phyloP scores from a whole-genome alignment of 2,797 vertebrate genomes.

The Streptopelia turtur region DNA sequence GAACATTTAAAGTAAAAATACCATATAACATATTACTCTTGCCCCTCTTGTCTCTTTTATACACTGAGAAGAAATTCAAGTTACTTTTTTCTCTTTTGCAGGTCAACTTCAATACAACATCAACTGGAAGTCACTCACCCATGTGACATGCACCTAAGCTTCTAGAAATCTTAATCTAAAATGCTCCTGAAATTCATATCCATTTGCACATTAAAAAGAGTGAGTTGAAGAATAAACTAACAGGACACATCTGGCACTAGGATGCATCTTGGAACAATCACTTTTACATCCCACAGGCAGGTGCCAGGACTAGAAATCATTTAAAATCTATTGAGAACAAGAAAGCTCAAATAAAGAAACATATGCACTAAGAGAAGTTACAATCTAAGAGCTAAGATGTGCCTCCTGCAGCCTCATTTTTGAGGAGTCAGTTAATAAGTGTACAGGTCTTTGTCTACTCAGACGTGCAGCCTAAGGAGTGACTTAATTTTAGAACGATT shows the following conservation, averaged over 20 bases:
- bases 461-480: constrained; percentile 70
- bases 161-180: constrained; percentile 73
- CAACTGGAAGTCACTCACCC: constrained; percentile 53
- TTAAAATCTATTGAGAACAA: constrained; percentile 54
- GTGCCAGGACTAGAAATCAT: constrained; percentile 29
- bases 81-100: constrained; percentile 64
- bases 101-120: constrained; percentile 66
- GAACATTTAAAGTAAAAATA: background rate
- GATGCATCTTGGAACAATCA: constrained; percentile 20
- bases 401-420: constrained; percentile 38
- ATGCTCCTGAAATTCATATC: constrained; percentile 63
- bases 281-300: constrained; percentile 25
- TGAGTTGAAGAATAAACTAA: constrained; percentile 23
- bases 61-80: background rate
- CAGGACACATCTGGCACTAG: constrained; percentile 63
- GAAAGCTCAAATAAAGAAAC: constrained; percentile 46
- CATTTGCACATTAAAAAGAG: constrained; percentile 2
- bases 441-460: constrained; percentile 75
- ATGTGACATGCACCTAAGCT: constrained; percentile 76
- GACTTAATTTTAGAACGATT: constrained; percentile 63
- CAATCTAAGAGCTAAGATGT: constrained; percentile 1
- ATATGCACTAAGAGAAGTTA: constrained; percentile 11
- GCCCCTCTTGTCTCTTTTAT: background rate
- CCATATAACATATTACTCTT: background rate
- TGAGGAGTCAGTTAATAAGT: constrained; percentile 68